Conservation (phyloP, 1,140 invertebrate species). For the Goniozus legneri region DNA sequence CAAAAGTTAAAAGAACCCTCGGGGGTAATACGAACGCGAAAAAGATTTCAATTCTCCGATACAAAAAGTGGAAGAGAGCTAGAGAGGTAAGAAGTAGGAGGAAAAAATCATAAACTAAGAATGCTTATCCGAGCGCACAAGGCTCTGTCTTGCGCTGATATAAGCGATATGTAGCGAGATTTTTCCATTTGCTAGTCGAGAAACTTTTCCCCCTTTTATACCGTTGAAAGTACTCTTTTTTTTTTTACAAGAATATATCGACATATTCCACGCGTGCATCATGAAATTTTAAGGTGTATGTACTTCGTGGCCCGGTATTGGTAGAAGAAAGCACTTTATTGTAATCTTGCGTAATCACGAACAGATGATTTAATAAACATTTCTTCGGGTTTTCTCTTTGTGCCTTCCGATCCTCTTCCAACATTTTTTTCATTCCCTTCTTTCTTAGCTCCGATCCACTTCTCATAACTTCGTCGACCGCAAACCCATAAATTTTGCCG, state of each 20-base stretch:
- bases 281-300: conserved; percentile 15
- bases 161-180: conserved; percentile 19
- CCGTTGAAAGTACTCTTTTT: no score
- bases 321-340: conserved; percentile 17
- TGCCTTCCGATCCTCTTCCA: background rate
- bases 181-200: conserved; percentile 23
- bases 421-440: no score
- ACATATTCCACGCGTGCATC: conserved; percentile 3
- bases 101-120: no score
- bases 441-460: background rate
- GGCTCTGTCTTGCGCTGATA: background rate
- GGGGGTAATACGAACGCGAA: no score
- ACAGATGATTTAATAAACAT: no score
- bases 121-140: background rate
- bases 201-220: no score
- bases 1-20: no score
- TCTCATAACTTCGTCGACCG: conserved; percentile 12
- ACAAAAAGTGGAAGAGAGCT: no score
- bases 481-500: conserved; percentile 26
- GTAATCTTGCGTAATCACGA: no score
- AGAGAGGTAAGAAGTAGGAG: no score
- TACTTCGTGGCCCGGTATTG: conserved; percentile 8
- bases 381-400: conserved; percentile 20
- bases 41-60: no score
- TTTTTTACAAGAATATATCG: no score